Conservation (phyloP, 2,888 invertebrate genomes). For the Tetragnatha montana region DNA sequence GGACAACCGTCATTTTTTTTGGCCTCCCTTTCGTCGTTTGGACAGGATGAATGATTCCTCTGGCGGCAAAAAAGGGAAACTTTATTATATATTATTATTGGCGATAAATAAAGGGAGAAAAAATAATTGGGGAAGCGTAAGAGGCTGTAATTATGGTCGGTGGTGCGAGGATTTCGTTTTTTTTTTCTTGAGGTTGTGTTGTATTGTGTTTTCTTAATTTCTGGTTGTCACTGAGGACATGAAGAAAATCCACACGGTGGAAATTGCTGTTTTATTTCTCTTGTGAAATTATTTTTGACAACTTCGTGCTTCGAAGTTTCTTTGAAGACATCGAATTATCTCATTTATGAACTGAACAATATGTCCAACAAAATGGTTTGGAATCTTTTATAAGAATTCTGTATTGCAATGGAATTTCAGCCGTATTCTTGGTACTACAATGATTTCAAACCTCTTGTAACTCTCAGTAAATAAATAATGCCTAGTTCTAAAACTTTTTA, state of each 20-base stretch:
- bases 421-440: too few species aligned
- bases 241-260: conserved; percentile 9
- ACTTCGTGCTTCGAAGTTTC: too few species aligned
- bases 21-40: conserved; percentile 38
- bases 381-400: too few species aligned
- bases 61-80: conserved; percentile 39
- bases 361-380: too few species aligned
- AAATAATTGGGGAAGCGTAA: conserved; percentile 39
- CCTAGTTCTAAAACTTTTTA: too few species aligned
- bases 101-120: conserved; percentile 59
- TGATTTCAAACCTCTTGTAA: too few species aligned
- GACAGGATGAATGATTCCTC: conserved; percentile 54
- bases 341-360: too few species aligned
- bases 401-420: too few species aligned
- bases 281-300: too few species aligned
- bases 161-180: conserved; percentile 33
- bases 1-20: conserved; percentile 40
- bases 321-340: too few species aligned
- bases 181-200: conserved; percentile 1
- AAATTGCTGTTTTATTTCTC: conserved; percentile 5
- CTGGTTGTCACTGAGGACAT: conserved; percentile 22
- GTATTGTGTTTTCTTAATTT: conserved; percentile 35
- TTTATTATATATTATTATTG: conserved; percentile 69
- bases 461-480: too few species aligned
- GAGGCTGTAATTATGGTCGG: conserved; percentile 61